Conservation (phyloP, 2,797 vertebrate genomes). For the Molossus alvarezi region DNA sequence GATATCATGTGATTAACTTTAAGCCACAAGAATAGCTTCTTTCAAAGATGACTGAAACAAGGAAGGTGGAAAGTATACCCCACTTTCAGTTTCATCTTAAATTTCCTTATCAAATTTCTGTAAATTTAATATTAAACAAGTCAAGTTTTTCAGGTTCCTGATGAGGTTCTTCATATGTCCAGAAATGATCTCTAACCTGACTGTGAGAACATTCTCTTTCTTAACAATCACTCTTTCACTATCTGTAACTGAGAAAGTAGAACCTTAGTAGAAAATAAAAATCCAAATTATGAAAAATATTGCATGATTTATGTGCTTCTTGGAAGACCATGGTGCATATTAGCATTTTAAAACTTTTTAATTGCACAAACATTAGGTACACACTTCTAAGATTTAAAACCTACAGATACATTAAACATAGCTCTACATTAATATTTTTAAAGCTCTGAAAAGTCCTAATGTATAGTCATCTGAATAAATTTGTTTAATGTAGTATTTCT, state of each 20-base stretch:
- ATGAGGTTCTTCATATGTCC: not conserved
- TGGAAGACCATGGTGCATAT: not conserved
- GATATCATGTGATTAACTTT: not conserved
- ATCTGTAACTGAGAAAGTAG: not conserved
- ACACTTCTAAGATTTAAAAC: slow-evolving; percentile 26
- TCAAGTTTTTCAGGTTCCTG: not conserved
- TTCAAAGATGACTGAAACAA: slow-evolving; percentile 16
- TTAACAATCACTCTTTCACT: not conserved
- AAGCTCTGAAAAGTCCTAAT: not conserved
- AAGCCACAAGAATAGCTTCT: not conserved
- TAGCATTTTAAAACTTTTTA: slow-evolving; percentile 33
- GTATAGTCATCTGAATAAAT: not conserved
- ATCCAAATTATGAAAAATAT: not conserved
- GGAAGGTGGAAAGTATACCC: not conserved
- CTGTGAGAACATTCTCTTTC: not conserved
- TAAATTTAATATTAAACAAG: not conserved
- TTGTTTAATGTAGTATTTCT: not conserved
- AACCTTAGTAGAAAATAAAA: not conserved
- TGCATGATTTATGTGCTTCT: not conserved
- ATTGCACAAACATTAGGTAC: not conserved
- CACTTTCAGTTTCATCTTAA: slow-evolving; percentile 32
- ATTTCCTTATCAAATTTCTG: not conserved
- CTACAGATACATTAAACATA: not conserved
- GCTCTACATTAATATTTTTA: not conserved
- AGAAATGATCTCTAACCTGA: not conserved